phyloP scores from a whole-genome alignment of 2,797 vertebrate species.

The Vireo griseus region DNA sequence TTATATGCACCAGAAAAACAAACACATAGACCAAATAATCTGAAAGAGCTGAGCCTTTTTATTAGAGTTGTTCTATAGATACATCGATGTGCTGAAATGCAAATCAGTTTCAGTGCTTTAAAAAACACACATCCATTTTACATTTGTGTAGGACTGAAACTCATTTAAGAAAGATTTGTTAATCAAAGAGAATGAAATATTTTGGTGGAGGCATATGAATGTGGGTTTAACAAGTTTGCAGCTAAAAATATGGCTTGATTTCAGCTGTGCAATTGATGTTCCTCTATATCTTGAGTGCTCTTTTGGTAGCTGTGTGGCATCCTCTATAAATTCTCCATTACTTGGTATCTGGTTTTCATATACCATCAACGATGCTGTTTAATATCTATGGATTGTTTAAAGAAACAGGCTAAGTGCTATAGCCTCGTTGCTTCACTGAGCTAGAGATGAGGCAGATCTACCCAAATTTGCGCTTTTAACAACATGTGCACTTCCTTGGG shows the following conservation, averaged over 20 bases:
- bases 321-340: neutral
- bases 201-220: slow-evolving; percentile 65
- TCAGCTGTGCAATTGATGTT: neutral
- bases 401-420: neutral
- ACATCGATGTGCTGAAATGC: neutral
- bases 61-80: neutral
- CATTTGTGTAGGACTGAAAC: slow-evolving; percentile 29
- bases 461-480: neutral
- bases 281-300: neutral
- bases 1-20: slow-evolving; percentile 13
- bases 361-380: neutral
- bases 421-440: neutral
- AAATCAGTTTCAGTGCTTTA: slow-evolving; percentile 24
- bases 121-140: slow-evolving; percentile 37
- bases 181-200: slow-evolving; percentile 78
- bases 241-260: slow-evolving; percentile 55
- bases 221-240: slow-evolving; percentile 65
- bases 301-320: neutral
- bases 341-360: neutral
- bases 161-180: slow-evolving; percentile 70
- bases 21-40: neutral
- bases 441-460: neutral
- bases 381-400: neutral
- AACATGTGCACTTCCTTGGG: fast-evolving
- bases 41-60: neutral